A percentile compares a stretch with the other conserved stretches of the same genome.
phyloP scores from a whole-genome alignment of 2,797 vertebrate species.

The Fratercula arctica region DNA sequence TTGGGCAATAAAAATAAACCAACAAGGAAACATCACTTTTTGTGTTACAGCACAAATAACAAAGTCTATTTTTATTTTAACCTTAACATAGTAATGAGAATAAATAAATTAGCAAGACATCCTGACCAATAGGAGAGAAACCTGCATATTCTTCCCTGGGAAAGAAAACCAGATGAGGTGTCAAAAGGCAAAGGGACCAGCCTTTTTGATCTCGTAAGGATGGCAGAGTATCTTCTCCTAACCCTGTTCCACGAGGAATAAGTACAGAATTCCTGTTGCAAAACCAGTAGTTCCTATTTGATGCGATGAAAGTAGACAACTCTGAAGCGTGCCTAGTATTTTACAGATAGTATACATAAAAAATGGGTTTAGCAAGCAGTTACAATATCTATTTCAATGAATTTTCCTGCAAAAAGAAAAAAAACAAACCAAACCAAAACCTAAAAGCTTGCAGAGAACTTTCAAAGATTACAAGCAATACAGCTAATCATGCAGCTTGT shows the following conservation, averaged over 20 bases:
- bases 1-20: conserved; percentile 9
- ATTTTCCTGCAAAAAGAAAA: background rate
- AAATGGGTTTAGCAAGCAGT: background rate
- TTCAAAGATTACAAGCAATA: background rate
- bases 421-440: background rate
- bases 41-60: background rate
- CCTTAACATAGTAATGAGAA: background rate
- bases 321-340: background rate
- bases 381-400: background rate
- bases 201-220: background rate
- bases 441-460: background rate
- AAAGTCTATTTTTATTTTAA: background rate
- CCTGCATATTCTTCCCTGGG: background rate
- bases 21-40: background rate
- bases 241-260: background rate
- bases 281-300: background rate
- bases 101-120: background rate
- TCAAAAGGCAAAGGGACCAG: background rate
- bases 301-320: background rate
- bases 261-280: background rate
- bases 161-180: background rate
- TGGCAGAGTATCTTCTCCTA: background rate
- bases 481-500: background rate
- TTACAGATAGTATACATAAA: background rate
- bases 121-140: background rate